These are phyloP conservation scores for Pterocles burchelli DNA, from an alignment of 2,113 vertebrate genomes.

Conservation along the genomic window DNA sequence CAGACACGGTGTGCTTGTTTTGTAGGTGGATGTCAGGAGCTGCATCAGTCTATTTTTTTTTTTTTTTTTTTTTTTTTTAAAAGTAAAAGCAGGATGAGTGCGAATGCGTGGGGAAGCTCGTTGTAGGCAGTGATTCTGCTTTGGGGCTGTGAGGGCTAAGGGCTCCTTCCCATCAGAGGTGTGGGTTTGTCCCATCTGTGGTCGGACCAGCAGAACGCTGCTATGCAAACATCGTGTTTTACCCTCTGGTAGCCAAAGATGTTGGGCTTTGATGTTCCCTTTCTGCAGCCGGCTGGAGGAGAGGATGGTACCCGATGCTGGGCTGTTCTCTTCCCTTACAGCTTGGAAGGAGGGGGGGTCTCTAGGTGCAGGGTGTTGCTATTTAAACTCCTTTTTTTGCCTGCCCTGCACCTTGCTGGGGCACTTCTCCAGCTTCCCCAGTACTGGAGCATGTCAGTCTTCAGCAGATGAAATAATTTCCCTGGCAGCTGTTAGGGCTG, in stretches of 20 bases:
- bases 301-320: background rate
- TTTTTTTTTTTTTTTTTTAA: background rate
- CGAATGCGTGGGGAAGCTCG: accelerated
- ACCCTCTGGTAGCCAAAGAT: background rate
- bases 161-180: background rate
- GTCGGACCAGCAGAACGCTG: background rate
- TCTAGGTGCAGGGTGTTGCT: background rate
- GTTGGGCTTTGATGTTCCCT: background rate
- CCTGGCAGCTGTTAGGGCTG: background rate
- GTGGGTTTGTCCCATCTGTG: background rate
- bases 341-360: too few species aligned
- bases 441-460: background rate
- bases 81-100: background rate
- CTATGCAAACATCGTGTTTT: background rate
- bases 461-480: background rate
- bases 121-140: background rate
- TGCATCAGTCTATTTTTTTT: background rate
- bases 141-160: background rate
- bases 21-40: constrained; percentile 13
- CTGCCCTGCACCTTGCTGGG: background rate
- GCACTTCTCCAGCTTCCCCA: background rate
- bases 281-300: background rate
- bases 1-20: background rate
- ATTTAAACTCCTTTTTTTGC: background rate
- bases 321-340: background rate